Evolutionary conservation across 2,113 vertebrate genomes (phyloP), one percentile per base, ranked within the genome.

Genomic region (Hyla sarda): DNA sequence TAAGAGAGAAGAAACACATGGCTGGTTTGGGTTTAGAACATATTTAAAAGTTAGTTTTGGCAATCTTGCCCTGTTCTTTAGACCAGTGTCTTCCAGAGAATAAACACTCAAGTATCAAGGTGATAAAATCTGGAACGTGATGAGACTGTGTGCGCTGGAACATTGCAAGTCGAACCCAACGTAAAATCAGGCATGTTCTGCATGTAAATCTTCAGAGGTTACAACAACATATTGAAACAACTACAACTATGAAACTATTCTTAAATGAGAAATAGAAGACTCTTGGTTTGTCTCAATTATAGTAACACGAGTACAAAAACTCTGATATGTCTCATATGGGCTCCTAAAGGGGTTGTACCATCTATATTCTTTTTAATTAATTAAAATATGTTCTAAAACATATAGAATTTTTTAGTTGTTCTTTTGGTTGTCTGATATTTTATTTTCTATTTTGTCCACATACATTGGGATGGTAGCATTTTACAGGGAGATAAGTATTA

Each of bases 61-160:
- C 77, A 60, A 41, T 16, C 34, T 62, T 62, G 77, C 34, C n/a
- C n/a, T 41, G 23, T 25, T 45, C 23, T 65, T 28, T 28, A 47
- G 23, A 47, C 34, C 58, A 28, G 25, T 62, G 37, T 81, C 56
- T 81, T 23, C 7, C 10, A 47, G 56, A 81, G n/a, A 81, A 23
- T 58, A 81, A 60, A 62, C 56, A 81, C 56, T 47, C 58, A 65
- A 65, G 60, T 47, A 81, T 47, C 78, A 81, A 45, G 78, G 78
- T 81, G 78, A 81, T 81, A 81, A 81, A 81, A 81, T 81, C 78
- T 65, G 78, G 78, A 62, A 62, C 54, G 41, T 65, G 56, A 65
- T 65, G 41, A 25, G 56, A 62, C 17, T 65, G 25, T 52, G 48
- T 3, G 9, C 47, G 14, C 37, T 81, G 56, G 56, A 81, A 81